Conservation (phyloP, 2,113 vertebrate species). For the Willisornis vidua region DNA sequence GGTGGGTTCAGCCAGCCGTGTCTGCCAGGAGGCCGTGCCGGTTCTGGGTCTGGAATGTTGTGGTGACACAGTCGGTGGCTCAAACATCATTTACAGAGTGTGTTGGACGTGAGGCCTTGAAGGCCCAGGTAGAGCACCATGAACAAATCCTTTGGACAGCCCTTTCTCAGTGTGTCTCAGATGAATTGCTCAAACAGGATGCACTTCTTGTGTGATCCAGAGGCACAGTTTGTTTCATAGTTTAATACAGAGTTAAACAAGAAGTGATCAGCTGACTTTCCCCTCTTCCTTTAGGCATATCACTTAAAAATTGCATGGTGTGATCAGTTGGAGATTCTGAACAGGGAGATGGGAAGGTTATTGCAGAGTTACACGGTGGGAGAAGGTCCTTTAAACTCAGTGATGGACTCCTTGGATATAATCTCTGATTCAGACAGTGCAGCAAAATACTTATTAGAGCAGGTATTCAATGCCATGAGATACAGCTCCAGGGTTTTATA, state of each 20-base stretch:
- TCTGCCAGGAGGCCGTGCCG: not conserved
- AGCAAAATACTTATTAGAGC: not conserved
- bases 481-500: not conserved
- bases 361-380: not conserved
- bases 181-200: not conserved
- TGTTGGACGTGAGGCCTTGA: not conserved
- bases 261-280: conserved; percentile 24
- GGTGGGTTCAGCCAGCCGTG: accelerated
- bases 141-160: not conserved
- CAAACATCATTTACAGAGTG: accelerated
- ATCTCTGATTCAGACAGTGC: not conserved
- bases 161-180: not conserved
- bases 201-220: not conserved
- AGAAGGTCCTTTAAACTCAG: conserved; percentile 8
- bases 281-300: conserved; percentile 6
- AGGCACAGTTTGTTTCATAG: not conserved
- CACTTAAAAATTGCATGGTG: conserved; percentile 1
- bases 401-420: not conserved
- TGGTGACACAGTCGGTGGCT: not conserved
- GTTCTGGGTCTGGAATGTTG: accelerated
- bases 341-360: conserved; percentile 14
- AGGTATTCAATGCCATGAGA: not conserved
- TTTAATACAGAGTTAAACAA: not conserved
- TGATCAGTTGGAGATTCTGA: conserved; percentile 41
- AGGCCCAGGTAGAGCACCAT: not conserved